Percentiles rank a stretch among this genome's conserved stretches.
phyloP scores from a whole-genome alignment of 2,888 invertebrate species.

The Trichogramma dendrolimi region DNA sequence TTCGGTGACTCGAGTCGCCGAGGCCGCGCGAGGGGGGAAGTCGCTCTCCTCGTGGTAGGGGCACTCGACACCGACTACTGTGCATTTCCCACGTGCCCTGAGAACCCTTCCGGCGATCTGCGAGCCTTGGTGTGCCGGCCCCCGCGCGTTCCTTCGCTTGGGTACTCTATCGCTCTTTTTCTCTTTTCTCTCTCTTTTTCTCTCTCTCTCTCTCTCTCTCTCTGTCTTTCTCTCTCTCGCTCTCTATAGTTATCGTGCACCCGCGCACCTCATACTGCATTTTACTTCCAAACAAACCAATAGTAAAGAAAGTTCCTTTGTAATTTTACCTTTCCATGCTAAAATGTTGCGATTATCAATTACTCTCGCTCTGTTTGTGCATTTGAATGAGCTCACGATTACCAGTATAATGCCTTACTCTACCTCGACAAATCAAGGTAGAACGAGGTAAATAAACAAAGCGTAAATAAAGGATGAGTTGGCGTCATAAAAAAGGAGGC shows the following conservation, averaged over 20 bases:
- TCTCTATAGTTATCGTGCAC: neutral
- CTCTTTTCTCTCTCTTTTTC: neutral
- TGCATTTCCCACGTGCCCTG: slow-evolving; percentile 63
- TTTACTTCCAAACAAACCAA: no score
- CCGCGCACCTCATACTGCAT: neutral
- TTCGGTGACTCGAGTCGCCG: slow-evolving; percentile 32
- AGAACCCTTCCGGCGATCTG: slow-evolving; percentile 51
- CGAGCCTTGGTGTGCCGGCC: slow-evolving; percentile 23
- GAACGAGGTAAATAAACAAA: no score
- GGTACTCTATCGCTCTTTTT: slow-evolving; percentile 5
- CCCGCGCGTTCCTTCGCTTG: slow-evolving; percentile 30
- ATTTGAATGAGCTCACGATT: no score
- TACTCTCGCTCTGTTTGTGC: no score
- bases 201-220: neutral
- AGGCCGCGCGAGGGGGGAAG: slow-evolving; percentile 44
- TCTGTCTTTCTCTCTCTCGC: neutral
- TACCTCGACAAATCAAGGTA: no score
- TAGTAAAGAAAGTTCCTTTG: no score
- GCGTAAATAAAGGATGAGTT: no score
- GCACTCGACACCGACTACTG: slow-evolving; percentile 57
- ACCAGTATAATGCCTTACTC: no score
- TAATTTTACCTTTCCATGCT: no score
- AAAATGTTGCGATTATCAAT: no score
- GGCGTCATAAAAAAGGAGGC: no score
- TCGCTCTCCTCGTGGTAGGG: slow-evolving; percentile 42